phyloP scores from a whole-genome alignment of 2,113 vertebrate genomes.

The Myrmecophaga tridactyla region DNA sequence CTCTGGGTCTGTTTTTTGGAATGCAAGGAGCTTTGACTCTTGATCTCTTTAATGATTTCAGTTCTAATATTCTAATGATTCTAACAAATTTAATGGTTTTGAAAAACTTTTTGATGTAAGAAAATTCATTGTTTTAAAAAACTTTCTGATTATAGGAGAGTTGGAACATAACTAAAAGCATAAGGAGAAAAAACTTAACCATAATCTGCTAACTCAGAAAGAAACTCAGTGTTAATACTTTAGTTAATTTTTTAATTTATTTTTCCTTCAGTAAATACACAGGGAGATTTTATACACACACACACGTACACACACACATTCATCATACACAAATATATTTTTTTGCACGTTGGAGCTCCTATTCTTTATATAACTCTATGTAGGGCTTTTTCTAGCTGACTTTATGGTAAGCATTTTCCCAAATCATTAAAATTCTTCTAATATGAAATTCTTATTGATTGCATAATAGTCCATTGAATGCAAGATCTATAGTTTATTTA shows the following conservation, averaged over 20 bases:
- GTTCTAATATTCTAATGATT: background rate
- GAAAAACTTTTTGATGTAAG: slow-evolving; percentile 3
- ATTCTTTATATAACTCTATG: background rate
- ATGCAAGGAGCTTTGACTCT: background rate
- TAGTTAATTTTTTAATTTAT: background rate
- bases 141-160: background rate
- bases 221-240: background rate
- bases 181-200: background rate
- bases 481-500: background rate
- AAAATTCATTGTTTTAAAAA: background rate
- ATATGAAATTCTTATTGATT: background rate
- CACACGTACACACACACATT: no score
- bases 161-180: background rate
- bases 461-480: background rate
- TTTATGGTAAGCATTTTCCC: background rate
- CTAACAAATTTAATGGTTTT: background rate
- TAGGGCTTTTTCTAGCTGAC: background rate
- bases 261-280: background rate
- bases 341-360: background rate
- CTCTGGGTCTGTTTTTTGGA: background rate
- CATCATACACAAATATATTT: background rate
- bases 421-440: background rate
- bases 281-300: no score
- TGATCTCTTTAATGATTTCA: background rate
- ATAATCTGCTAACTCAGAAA: background rate